phyloP scores from a whole-genome alignment of 1,140 invertebrate species.

The Cryptotermes secundus region DNA sequence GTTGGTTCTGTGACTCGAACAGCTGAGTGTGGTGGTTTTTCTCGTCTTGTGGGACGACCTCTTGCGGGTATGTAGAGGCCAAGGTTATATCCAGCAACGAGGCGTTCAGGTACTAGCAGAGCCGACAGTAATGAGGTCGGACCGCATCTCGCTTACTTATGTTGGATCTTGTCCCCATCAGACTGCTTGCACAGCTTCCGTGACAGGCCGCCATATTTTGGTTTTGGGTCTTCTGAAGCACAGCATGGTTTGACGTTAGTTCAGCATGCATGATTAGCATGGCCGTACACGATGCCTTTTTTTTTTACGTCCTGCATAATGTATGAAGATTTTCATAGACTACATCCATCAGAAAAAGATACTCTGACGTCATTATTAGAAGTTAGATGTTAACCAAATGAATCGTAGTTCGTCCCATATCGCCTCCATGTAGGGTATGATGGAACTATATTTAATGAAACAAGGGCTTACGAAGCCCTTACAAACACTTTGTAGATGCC shows the following conservation, averaged over 20 bases:
- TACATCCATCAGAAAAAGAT: neutral
- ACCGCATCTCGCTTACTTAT: neutral
- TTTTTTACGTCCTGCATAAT: neutral
- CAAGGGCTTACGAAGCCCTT: neutral
- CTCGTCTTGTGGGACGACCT: neutral
- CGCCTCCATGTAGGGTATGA: neutral
- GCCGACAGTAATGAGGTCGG: neutral
- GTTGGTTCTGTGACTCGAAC: neutral
- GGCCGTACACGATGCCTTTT: neutral
- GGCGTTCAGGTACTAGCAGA: neutral
- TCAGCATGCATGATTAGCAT: neutral
- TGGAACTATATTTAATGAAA: neutral
- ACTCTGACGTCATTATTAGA: neutral
- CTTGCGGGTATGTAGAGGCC: neutral
- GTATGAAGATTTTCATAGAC: neutral
- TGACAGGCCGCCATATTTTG: too few species aligned
- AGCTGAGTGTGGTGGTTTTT: neutral
- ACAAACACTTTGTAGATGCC: neutral
- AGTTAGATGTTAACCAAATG: conserved; percentile 2
- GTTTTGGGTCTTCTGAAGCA: neutral
- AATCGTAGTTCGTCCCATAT: neutral
- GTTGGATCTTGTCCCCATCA: neutral
- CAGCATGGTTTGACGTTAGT: neutral
- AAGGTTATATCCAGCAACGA: neutral
- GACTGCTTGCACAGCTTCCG: neutral